Evolutionary conservation across 2,888 invertebrate genomes (phyloP), one percentile per base, ranked within the genome.

Genomic region (Allolobophora icterica): DNA sequence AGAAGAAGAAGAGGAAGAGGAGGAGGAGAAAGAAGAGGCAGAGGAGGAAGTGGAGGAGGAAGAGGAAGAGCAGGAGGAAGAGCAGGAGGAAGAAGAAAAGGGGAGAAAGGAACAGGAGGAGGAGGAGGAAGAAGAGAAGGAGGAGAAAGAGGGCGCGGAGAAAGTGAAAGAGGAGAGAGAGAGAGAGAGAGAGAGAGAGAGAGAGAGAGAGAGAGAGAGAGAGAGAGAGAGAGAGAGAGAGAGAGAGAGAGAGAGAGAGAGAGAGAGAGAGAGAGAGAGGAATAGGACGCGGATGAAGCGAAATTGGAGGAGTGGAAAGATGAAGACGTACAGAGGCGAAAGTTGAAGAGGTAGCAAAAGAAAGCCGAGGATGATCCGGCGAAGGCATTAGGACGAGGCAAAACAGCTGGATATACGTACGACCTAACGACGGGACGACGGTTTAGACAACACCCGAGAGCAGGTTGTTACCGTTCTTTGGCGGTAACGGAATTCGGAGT

Each of bases 151-250:
- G 45, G 24, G 11, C 13, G 90, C 40, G 33, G n/a, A 42, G 71
- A 8, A 34, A 13, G 90, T 21, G 84, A 38, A 33, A 38, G 42
- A 45, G 40, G 40, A 24, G 35, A 13, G 38, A 34, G 34, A 34
- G 35, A n/a, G 6, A 24, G 17, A 34, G 45, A 83, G 34, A n/a
- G 4, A 35, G 42, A 38, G 17, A 83, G 21, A 38, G 30, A 90
- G 34, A 90, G n/a, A 35, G 84, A 38, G 13, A 83, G 83, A 90
- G 15, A 52, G 42, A 52, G 19, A 34, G 38, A 90, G 24, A 34
- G 71, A 45, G 83, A 90, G 71, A 71, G 90, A 90, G 40, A 90
- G 58, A 71, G 71, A 71, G 83, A 90, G 40, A 90, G 34, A 83
- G 84, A 84, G 84, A 19, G 30, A 19, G 84, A 84, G 84, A 84